Evolutionary conservation across 2,113 vertebrate genomes (phyloP).

Genomic region (Meleagris gallopavo): DNA sequence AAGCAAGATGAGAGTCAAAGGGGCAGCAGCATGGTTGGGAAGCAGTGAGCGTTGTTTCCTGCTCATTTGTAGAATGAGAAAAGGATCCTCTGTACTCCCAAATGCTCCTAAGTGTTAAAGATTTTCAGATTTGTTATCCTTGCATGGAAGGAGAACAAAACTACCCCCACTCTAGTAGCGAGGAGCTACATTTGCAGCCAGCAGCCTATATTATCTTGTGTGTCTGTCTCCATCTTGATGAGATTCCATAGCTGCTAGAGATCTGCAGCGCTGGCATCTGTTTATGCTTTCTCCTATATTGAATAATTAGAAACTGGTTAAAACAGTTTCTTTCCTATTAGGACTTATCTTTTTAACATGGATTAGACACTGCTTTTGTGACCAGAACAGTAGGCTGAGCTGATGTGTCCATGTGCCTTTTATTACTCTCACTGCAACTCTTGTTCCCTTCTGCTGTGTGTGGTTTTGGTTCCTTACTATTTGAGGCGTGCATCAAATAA

Average conservation of each 20-base stretch:
- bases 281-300: not conserved
- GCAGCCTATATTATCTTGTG: constrained; percentile 37
- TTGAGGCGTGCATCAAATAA: not conserved
- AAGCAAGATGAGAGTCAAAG: not conserved
- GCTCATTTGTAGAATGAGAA: constrained; percentile 34
- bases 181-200: constrained; percentile 62
- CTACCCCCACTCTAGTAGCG: constrained; percentile 56
- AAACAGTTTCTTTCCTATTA: not conserved
- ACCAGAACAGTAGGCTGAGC: not conserved
- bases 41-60: constrained; percentile 6
- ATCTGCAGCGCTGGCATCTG: constrained; percentile 34
- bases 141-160: constrained; percentile 62
- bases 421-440: not conserved
- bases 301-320: constrained; percentile 25
- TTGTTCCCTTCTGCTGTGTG: not conserved
- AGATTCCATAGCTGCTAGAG: constrained; percentile 31
- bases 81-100: constrained; percentile 32
- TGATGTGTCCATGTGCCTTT: not conserved
- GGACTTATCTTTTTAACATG: not conserved
- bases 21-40: not conserved
- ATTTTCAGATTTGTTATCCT: constrained; percentile 68
- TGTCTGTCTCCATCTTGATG: constrained; percentile 16
- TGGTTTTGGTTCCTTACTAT: not conserved
- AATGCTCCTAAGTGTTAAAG: constrained; percentile 66
- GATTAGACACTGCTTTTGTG: constrained; percentile 5